These are phyloP conservation scores for Chrysolina haemoptera DNA, from an alignment of 2,888 invertebrate genomes.

Conservation along the genomic window DNA sequence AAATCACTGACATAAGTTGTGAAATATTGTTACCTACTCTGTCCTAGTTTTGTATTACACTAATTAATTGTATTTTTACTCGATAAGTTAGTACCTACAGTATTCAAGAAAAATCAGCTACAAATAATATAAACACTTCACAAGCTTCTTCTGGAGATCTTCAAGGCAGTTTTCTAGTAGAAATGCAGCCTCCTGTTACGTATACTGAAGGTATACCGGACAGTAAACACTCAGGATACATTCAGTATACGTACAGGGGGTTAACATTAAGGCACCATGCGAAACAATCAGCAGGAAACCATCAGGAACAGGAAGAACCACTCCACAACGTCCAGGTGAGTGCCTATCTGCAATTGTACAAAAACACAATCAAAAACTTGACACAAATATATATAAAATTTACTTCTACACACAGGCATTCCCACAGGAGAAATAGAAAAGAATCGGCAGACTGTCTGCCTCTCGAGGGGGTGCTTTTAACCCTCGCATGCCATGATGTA, in stretches of 20 bases:
- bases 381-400: background rate
- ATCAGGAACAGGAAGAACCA: slow-evolving; percentile 21
- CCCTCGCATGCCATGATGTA: slow-evolving; percentile 28
- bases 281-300: slow-evolving; percentile 25
- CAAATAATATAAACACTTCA: background rate
- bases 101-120: too few species aligned
- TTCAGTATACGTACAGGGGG: slow-evolving; percentile 99
- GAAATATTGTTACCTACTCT: background rate
- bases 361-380: background rate
- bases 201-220: slow-evolving; percentile 99
- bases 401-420: slow-evolving; percentile 2
- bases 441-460: slow-evolving; percentile 37
- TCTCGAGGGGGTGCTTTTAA: slow-evolving; percentile 42
- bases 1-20: background rate
- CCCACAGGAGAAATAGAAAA: slow-evolving; percentile 47
- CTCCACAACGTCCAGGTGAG: slow-evolving; percentile 26
- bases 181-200: slow-evolving; percentile 97
- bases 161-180: slow-evolving; percentile 69
- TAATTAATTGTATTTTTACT: background rate
- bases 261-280: slow-evolving; percentile 72
- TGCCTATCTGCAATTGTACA: slow-evolving; percentile 31
- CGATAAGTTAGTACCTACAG: too few species aligned
- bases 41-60: background rate
- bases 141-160: background rate
- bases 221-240: slow-evolving; percentile 99